Evolutionary conservation across 2,888 invertebrate genomes (phyloP).

Genomic region (Cantharis rufa): DNA sequence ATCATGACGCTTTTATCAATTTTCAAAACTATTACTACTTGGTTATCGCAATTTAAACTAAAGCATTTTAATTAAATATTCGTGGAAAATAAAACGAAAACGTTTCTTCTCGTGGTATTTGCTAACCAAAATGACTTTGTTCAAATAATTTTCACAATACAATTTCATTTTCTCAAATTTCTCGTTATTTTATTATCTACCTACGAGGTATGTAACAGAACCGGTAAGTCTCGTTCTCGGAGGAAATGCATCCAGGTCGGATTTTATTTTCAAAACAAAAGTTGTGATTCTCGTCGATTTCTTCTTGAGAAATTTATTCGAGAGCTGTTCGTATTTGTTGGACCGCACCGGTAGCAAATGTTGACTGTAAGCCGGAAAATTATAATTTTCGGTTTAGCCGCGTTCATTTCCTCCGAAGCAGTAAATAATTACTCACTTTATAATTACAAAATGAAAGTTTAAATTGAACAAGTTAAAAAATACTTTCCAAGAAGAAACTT

Average conservation of each 20-base stretch:
- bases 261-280: background rate
- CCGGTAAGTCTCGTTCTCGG: background rate
- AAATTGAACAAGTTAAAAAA: background rate
- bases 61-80: no score
- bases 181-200: background rate
- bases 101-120: background rate
- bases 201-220: background rate
- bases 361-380: background rate
- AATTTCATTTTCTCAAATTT: no score
- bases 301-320: background rate
- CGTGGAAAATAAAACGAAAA: no score
- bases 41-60: background rate
- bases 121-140: background rate
- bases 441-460: background rate
- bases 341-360: background rate
- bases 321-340: background rate
- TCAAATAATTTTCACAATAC: no score
- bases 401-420: background rate
- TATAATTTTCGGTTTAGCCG: background rate
- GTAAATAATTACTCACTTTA: background rate
- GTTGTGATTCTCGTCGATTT: background rate
- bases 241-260: background rate
- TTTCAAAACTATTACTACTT: background rate
- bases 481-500: background rate
- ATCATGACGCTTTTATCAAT: background rate